Conservation (phyloP, 2,113 vertebrate species). For the Trachemys scripta region DNA sequence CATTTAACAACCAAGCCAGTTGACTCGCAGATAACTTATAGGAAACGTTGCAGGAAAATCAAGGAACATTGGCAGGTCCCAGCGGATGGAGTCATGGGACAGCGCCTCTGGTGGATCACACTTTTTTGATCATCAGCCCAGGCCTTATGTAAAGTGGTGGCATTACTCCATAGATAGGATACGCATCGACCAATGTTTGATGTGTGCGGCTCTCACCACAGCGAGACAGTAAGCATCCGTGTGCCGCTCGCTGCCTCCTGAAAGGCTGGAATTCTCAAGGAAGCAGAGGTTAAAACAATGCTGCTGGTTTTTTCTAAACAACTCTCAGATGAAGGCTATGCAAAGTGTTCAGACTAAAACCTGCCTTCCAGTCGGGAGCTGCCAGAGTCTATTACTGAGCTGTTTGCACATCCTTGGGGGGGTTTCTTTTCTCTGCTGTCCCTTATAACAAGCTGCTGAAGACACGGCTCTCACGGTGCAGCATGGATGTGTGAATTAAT, state of each 20-base stretch:
- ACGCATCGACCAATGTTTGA: background rate
- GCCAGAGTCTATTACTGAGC: background rate
- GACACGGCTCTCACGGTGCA: background rate
- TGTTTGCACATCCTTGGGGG: constrained; percentile 46
- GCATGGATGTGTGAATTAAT: background rate
- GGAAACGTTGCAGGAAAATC: background rate
- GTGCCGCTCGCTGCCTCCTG: fast-evolving
- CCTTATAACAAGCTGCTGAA: constrained; percentile 19
- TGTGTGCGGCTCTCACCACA: background rate
- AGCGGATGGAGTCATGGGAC: background rate
- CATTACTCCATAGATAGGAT: fast-evolving
- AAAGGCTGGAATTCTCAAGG: background rate
- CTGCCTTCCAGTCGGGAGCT: constrained; percentile 10
- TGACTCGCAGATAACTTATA: background rate
- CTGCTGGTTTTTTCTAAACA: background rate
- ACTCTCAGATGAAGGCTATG: background rate
- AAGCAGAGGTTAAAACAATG: background rate
- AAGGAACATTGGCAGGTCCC: background rate
- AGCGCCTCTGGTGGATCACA: background rate
- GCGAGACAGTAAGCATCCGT: background rate
- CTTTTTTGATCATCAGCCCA: background rate
- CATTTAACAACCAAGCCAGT: background rate
- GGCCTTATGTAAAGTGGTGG: background rate
- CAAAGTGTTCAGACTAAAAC: constrained; percentile 2
- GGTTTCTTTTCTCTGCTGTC: constrained; percentile 15